phyloP scores from a whole-genome alignment of 2,888 invertebrate genomes.

The Isotomurus palustris region DNA sequence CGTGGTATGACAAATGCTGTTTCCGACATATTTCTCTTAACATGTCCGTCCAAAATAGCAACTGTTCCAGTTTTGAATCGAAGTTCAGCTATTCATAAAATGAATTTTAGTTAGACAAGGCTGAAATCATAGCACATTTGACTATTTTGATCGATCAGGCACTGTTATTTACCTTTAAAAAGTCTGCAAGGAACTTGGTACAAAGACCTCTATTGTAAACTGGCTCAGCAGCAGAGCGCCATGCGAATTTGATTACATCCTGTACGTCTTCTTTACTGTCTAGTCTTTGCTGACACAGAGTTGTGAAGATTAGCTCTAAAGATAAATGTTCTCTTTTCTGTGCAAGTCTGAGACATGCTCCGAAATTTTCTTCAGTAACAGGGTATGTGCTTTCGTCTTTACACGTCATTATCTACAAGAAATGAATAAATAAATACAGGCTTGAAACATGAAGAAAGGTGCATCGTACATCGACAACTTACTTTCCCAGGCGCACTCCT shows the following conservation, averaged over 20 bases:
- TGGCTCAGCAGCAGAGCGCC: constrained; percentile 22
- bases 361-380: constrained; percentile 26
- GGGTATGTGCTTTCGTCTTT: no score
- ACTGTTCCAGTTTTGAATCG: constrained; percentile 1
- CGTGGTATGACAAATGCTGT: no score
- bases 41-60: constrained; percentile 20
- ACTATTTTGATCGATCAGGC: no score
- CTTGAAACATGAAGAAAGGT: no score
- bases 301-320: constrained; percentile 33
- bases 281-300: constrained; percentile 18
- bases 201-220: constrained; percentile 26
- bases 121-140: no score
- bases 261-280: constrained; percentile 11
- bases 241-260: constrained; percentile 30
- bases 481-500: no score
- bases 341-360: constrained; percentile 27
- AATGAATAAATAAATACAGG: no score
- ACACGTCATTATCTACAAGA: no score
- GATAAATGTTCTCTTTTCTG: constrained; percentile 25
- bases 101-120: no score
- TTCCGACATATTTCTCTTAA: no score
- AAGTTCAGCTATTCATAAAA: no score
- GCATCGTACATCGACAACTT: no score
- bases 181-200: constrained; percentile 32
- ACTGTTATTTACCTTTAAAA: constrained; percentile 25